A percentile compares a stretch with the other conserved stretches of the same genome.
These are phyloP conservation scores for Idaea dimidiata DNA, from an alignment of 2,888 invertebrate genomes.

Conservation along the genomic window DNA sequence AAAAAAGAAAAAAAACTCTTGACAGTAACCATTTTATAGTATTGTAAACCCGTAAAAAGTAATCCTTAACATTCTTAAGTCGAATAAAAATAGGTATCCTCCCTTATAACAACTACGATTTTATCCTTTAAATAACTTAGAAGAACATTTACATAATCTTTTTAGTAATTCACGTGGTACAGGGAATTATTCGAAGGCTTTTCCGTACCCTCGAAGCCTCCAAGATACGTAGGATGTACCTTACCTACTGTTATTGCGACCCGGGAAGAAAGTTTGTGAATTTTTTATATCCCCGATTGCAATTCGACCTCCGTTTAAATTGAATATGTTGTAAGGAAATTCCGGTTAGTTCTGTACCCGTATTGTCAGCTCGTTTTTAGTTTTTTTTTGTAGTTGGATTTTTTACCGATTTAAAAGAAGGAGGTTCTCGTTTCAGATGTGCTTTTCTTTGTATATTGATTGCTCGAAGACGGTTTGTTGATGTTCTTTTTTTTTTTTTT, in stretches of 20 bases:
- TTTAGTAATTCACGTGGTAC: slow-evolving; percentile 24
- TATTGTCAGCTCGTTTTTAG: background rate
- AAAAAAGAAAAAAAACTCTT: background rate
- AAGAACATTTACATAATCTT: slow-evolving; percentile 27
- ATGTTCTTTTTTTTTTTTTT: too few species aligned
- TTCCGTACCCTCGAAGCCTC: slow-evolving; percentile 14
- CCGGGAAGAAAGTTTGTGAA: slow-evolving; percentile 24
- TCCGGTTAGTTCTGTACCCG: background rate
- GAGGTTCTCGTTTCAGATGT: too few species aligned
- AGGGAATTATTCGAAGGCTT: slow-evolving; percentile 20
- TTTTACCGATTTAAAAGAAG: background rate
- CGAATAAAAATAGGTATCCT: background rate
- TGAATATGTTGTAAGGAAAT: slow-evolving; percentile 1
- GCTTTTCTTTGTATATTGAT: too few species aligned
- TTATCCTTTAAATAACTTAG: slow-evolving; percentile 22
- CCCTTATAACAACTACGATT: slow-evolving; percentile 11
- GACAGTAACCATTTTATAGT: background rate
- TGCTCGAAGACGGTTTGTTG: too few species aligned
- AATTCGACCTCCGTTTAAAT: slow-evolving; percentile 18
- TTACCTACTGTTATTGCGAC: slow-evolving; percentile 19
- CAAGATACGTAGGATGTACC: slow-evolving; percentile 4
- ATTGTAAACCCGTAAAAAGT: background rate
- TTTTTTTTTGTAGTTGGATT: background rate
- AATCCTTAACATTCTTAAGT: background rate
- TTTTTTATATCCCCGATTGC: slow-evolving; percentile 23